These are phyloP conservation scores for Oppia nitens DNA, from an alignment of 1,140 invertebrate species.

Conservation along the genomic window DNA sequence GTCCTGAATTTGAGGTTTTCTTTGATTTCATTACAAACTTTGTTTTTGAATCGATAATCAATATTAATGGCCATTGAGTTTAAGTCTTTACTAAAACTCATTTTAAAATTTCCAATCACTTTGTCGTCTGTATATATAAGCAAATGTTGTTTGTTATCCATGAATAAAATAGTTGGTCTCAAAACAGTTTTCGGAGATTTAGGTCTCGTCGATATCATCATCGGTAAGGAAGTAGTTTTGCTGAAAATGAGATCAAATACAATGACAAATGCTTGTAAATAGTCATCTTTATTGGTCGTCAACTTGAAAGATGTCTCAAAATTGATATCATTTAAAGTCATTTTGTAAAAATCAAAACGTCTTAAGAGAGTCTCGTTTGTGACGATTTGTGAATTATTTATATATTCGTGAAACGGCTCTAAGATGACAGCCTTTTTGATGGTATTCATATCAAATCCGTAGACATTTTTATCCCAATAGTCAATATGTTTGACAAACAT, in stretches of 20 bases:
- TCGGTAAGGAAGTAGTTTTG: neutral
- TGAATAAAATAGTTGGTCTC: neutral
- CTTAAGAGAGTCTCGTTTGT: neutral
- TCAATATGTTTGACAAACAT: neutral
- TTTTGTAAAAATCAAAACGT: neutral
- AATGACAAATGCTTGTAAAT: neutral
- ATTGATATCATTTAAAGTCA: neutral
- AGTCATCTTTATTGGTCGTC: neutral
- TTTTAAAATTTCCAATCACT: neutral
- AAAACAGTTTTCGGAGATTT: neutral
- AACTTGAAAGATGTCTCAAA: neutral
- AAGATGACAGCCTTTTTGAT: neutral
- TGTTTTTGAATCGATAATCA: neutral
- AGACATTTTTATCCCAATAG: neutral
- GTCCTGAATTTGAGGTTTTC: too few relatives aligned
- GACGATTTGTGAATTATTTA: neutral
- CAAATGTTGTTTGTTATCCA: neutral
- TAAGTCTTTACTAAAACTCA: neutral
- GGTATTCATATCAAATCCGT: neutral
- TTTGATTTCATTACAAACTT: neutral
- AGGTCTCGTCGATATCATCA: neutral
- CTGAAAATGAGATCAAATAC: neutral
- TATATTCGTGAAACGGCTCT: neutral
- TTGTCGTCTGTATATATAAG: neutral
- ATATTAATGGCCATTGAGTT: neutral